Evolutionary conservation across 2,888 invertebrate species (phyloP), one percentile per base, ranked within the genome.

Genomic region (Aphidius colemani): DNA sequence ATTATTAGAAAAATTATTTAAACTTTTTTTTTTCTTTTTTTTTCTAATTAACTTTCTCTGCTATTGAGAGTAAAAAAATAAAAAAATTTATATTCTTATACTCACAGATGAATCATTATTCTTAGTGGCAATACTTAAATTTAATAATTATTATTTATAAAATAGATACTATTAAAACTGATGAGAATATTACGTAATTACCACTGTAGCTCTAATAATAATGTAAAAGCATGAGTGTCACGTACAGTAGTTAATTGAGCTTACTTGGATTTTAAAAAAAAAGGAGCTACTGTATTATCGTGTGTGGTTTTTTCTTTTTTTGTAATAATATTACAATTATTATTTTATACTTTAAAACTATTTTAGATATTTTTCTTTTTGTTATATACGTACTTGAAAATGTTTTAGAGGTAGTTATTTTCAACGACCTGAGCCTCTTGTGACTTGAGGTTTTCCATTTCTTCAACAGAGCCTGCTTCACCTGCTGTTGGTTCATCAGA

Each of bases 401-500:
- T 57, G 61, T 66, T 71, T 78, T 74, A 80, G 66, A 79, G 75
- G 63, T 80, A 81, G 66, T 78, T 79, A 67, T 77, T 80, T 56
- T 81, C 80, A n/a, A 76, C 73, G 3, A 74, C 70, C 61, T 79
- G 77, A 18, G 71, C 74, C 59, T 81, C 80, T 64, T 77, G 78
- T 10, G 78, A 74, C 62, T 80, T 79, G 10, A 82, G 69, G 49
- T 78, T 81, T 56, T 78, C 75, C 82, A 81, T 79, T 66, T 82
- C 81, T 69, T 84, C 84, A 57, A 80, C 81, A 30, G 81, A 78
- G 7, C 75, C 84, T 63, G 83, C 83, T 53, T 83, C 82, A 44
- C 82, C 81, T 61, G 83, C 81, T 61, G 83, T 83, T 68, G 86
- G 86, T 66, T 88, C 88, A 67, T 88, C 88, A 1, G 85, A 85